Evolutionary conservation across 2,888 invertebrate species (phyloP).

Genomic region (Listrodromus nycthemerus): DNA sequence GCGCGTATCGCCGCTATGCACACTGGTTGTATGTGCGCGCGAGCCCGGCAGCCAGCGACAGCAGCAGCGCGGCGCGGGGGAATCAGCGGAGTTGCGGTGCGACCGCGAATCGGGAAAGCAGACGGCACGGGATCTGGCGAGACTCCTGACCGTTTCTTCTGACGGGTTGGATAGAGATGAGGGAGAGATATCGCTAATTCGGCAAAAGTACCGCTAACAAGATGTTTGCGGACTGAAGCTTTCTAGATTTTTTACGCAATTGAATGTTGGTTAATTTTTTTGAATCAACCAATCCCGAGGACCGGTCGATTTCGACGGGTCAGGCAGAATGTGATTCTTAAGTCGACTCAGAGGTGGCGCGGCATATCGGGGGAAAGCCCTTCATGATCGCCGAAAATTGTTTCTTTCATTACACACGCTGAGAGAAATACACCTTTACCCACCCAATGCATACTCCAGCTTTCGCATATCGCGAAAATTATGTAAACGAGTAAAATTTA

Average conservation of each 20-base stretch:
- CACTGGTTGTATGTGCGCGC: conserved; percentile 10
- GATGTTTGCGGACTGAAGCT: background rate
- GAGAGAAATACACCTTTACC: too few relatives aligned
- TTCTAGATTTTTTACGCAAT: background rate
- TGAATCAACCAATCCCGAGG: too few relatives aligned
- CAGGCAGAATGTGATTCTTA: too few relatives aligned
- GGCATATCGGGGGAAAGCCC: too few relatives aligned
- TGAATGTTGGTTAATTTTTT: background rate
- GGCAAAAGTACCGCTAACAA: background rate
- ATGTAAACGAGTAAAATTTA: too few relatives aligned
- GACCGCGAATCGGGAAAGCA: background rate
- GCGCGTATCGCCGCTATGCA: background rate
- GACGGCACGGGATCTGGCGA: background rate
- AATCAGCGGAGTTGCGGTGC: background rate
- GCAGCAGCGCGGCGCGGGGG: conserved; percentile 9
- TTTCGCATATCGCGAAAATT: too few relatives aligned
- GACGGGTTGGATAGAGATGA: background rate
- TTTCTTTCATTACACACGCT: too few relatives aligned
- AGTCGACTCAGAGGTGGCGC: too few relatives aligned
- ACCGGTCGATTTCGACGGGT: too few relatives aligned
- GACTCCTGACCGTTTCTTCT: background rate
- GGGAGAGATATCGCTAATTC: background rate
- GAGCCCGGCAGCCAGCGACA: conserved; percentile 39
- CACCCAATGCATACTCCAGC: too few relatives aligned
- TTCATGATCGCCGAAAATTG: too few relatives aligned